Evolutionary conservation across 2,797 vertebrate genomes (phyloP).

Genomic region (Setipinna tenuifilis): DNA sequence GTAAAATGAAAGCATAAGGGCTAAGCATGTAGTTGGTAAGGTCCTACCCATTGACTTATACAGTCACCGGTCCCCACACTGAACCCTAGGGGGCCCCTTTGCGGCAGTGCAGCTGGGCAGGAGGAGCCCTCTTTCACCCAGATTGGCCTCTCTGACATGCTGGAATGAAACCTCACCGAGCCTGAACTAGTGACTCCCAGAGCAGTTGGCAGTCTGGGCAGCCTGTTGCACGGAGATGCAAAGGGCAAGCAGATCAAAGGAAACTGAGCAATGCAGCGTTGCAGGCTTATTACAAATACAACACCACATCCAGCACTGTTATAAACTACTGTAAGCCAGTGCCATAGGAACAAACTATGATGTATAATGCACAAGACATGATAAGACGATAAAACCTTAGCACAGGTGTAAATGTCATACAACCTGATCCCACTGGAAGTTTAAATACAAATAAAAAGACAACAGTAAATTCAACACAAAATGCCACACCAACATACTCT

Average conservation of each 20-base stretch:
- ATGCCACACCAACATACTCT: not conserved
- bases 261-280: not conserved
- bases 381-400: not conserved
- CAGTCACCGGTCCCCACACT: not conserved
- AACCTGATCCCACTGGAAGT: not conserved
- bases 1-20: no score
- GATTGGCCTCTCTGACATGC: not conserved
- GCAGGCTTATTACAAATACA: not conserved
- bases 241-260: not conserved
- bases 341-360: not conserved
- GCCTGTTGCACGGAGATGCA: not conserved
- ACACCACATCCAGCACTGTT: not conserved
- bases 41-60: no score
- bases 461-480: not conserved
- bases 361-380: not conserved
- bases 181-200: not conserved
- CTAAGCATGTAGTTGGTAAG: no score
- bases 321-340: not conserved
- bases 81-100: constrained; percentile 10
- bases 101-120: not conserved
- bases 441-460: not conserved
- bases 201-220: not conserved
- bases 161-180: not conserved
- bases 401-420: not conserved
- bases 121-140: not conserved